Base-by-base conservation (phyloP, 2,113 vertebrate species). In the Crocuta crocuta region DNA sequence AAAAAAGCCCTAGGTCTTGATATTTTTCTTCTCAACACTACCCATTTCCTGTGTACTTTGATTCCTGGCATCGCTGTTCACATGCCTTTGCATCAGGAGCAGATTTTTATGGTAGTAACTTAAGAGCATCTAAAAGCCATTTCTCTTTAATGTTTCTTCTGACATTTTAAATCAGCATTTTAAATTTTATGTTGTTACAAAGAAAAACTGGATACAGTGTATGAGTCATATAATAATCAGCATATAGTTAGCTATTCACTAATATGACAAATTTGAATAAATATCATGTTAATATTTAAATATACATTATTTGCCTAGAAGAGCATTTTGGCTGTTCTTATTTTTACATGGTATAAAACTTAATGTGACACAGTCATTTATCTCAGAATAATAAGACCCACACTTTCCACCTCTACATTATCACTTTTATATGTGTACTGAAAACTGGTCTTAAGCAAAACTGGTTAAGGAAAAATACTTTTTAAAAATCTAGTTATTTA, bases 261-360 rank as follows among this genome's bases (percentile, higher is more conserved):
- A 73, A 45, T 81, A 50, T 71, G 31, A 48, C 8, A 66, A 73
- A 45, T 73, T 61, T 83, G 39, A 43, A 93, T 17, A 82, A 85
- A 76, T 70, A 66, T 5, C 10, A 70, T 19, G 43, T 78, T 86
- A 66, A 85, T 80, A 10, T 39, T 94, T 80, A 90, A 92, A 89
- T 43, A 55, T 9, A 70, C 43, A 0, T 2, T 68, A 21, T 31
- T 82, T 48, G 26, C 82, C 55, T 89, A 43, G 82, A 7, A 92
- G 50, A 10, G 13, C 45, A 78, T 11, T 6, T 89, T 85, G 55
- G 6, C 15, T 74, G 7, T 21, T 55, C 23, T 68, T 45, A 31
- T n/a, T 24, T 66, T 45, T 73, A 70, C 31, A n/a, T n/a, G 21
- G 12, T 63, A 31, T 28, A 79, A 66, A 71, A 53, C 24, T 45